phyloP scores from a whole-genome alignment of 2,113 vertebrate species.

The Pachyramphus minor region DNA sequence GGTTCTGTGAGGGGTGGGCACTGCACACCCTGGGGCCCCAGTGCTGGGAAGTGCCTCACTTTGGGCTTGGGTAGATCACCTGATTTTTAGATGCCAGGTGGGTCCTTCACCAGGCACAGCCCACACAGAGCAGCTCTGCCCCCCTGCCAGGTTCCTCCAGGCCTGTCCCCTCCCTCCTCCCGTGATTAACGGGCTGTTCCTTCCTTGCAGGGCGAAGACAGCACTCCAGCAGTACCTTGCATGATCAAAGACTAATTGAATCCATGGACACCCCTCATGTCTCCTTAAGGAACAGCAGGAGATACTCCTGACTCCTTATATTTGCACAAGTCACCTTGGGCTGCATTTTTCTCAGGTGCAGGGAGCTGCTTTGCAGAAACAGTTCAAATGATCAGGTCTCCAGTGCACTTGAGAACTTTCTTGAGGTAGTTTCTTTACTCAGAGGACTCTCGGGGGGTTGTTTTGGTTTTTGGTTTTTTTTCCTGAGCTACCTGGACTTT shows the following conservation, averaged over 20 bases:
- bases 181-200: not conserved
- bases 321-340: constrained; percentile 89
- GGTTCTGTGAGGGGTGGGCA: not conserved
- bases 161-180: not conserved
- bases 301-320: constrained; percentile 75
- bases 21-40: not conserved
- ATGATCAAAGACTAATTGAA: constrained; percentile 78
- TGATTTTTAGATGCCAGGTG: not conserved
- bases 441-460: constrained; percentile 70
- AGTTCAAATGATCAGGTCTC: constrained; percentile 80
- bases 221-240: constrained; percentile 98
- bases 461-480: constrained; percentile 41
- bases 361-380: constrained; percentile 83
- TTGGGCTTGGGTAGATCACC: not conserved
- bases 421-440: constrained; percentile 77
- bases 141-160: not conserved
- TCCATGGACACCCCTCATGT: constrained; percentile 66
- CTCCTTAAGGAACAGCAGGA: constrained; percentile 75
- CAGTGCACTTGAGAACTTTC: constrained; percentile 78
- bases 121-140: not conserved
- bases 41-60: not conserved
- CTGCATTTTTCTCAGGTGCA: constrained; percentile 78
- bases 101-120: not conserved
- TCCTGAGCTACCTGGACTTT: constrained; percentile 78
- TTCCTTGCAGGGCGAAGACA: constrained; percentile 90